These are phyloP conservation scores for Drosophila robusta DNA, from an alignment of 2,888 invertebrate species.

Conservation along the genomic window DNA sequence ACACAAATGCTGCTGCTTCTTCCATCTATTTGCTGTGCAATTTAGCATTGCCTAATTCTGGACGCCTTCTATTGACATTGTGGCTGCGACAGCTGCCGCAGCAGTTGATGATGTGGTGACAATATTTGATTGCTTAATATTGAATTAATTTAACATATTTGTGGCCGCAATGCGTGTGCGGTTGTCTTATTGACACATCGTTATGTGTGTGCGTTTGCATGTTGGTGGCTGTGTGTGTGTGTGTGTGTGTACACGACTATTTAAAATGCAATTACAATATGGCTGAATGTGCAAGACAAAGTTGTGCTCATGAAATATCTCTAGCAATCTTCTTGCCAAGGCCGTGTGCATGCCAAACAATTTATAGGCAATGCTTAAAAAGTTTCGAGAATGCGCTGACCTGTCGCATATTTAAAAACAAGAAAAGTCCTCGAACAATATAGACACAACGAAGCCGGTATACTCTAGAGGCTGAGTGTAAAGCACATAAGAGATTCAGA, in stretches of 20 bases:
- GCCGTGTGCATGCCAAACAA: constrained; percentile 29
- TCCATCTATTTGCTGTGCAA: constrained; percentile 58
- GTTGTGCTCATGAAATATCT: constrained; percentile 29
- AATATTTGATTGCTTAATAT: constrained; percentile 80
- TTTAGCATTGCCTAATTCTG: constrained; percentile 65
- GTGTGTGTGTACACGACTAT: constrained; percentile 18
- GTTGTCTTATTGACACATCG: constrained; percentile 33
- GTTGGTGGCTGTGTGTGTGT: neutral
- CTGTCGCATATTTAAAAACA: constrained; percentile 48
- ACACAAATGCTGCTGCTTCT: constrained; percentile 5
- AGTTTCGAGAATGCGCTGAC: constrained; percentile 60
- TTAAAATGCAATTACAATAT: constrained; percentile 68
- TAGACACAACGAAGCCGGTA: constrained; percentile 5
- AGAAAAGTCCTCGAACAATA: neutral
- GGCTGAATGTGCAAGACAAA: constrained; percentile 23
- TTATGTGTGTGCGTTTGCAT: neutral
- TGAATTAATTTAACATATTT: constrained; percentile 77
- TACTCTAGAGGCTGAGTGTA: constrained; percentile 14
- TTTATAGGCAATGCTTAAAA: constrained; percentile 53
- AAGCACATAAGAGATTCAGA: neutral
- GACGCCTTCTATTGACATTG: constrained; percentile 44
- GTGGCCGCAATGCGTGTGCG: constrained; percentile 61
- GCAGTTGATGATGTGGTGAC: constrained; percentile 75
- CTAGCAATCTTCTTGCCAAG: constrained; percentile 27
- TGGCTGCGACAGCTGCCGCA: constrained; percentile 45